A percentile compares a stretch with the other conserved stretches of the same genome.
Evolutionary conservation across 2,888 invertebrate species (phyloP).

Genomic region (Meliscaeva auricollis): DNA sequence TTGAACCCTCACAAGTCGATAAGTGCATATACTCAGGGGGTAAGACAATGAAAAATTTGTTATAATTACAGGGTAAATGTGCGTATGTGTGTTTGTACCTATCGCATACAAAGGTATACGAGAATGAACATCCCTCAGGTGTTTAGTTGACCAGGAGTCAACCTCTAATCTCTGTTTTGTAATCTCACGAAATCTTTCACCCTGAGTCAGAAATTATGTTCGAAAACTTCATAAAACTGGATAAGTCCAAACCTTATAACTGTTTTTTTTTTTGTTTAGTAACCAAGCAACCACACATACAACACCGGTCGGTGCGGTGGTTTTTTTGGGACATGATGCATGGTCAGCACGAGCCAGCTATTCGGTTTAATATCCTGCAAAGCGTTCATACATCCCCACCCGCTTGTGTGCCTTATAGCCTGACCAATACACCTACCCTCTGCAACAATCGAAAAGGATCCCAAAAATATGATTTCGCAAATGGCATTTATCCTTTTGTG

Average conservation of each 20-base stretch:
- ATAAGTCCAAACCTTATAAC: conserved; percentile 49
- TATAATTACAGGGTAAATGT: conserved; percentile 62
- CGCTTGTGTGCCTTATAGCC: neutral
- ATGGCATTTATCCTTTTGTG: conserved; percentile 68
- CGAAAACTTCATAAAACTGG: conserved; percentile 65
- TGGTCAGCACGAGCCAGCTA: conserved; percentile 75
- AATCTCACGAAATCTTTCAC: conserved; percentile 22
- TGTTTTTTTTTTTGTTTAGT: conserved; percentile 54
- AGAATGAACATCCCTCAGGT: conserved; percentile 45
- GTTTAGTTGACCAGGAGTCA: conserved; percentile 37
- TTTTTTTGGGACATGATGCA: conserved; percentile 63
- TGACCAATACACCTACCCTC: conserved; percentile 19
- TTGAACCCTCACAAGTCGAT: conserved; percentile 64
- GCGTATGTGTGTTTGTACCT: neutral
- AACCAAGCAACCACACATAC: conserved; percentile 17
- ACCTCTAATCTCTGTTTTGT: conserved; percentile 37
- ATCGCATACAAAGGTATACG: neutral
- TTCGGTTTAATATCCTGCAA: conserved; percentile 75
- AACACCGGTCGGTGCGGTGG: neutral
- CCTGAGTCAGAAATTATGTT: conserved; percentile 41
- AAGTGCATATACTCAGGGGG: conserved; percentile 20
- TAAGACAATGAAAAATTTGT: conserved; percentile 65
- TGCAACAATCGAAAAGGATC: conserved; percentile 66
- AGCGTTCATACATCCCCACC: conserved; percentile 61
- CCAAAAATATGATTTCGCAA: conserved; percentile 74